Percentiles rank a stretch among this genome's conserved stretches.
Evolutionary conservation across 1,140 invertebrate species (phyloP).

Genomic region (Listronotus oregonensis): DNA sequence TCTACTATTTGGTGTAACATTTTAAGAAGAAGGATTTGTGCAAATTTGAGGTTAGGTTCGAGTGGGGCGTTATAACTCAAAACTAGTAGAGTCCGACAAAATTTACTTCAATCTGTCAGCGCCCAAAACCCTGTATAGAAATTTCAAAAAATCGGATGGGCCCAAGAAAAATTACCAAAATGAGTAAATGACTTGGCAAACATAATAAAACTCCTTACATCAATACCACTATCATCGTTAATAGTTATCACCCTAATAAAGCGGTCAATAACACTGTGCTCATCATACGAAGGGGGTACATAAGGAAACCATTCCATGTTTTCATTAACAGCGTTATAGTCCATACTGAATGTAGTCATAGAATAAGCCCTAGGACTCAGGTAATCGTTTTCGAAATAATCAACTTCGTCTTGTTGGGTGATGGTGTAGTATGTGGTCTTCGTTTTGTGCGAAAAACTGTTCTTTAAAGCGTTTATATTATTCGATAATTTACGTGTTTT

Average conservation of each 20-base stretch:
- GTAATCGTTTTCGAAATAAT: slow-evolving; percentile 52
- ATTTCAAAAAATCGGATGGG: no score
- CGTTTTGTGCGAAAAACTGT: slow-evolving; percentile 49
- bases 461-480: slow-evolving; percentile 53
- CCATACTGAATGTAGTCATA: slow-evolving; percentile 50
- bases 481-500: slow-evolving; percentile 51
- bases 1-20: no score
- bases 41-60: no score
- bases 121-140: no score
- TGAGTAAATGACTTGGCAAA: no score
- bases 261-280: slow-evolving; percentile 67
- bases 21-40: no score
- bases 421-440: slow-evolving; percentile 52
- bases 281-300: slow-evolving; percentile 54
- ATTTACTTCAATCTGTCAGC: no score
- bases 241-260: slow-evolving; percentile 68
- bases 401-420: slow-evolving; percentile 45
- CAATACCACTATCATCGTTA: slow-evolving; percentile 55
- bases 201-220: slow-evolving; percentile 52
- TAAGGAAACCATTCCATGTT: slow-evolving; percentile 56
- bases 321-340: slow-evolving; percentile 57
- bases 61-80: no score
- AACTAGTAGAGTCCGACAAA: no score
- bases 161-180: no score
- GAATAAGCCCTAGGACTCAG: slow-evolving; percentile 53